These are phyloP conservation scores for Solenopsis fugax DNA, from an alignment of 1,140 invertebrate genomes.

Conservation along the genomic window DNA sequence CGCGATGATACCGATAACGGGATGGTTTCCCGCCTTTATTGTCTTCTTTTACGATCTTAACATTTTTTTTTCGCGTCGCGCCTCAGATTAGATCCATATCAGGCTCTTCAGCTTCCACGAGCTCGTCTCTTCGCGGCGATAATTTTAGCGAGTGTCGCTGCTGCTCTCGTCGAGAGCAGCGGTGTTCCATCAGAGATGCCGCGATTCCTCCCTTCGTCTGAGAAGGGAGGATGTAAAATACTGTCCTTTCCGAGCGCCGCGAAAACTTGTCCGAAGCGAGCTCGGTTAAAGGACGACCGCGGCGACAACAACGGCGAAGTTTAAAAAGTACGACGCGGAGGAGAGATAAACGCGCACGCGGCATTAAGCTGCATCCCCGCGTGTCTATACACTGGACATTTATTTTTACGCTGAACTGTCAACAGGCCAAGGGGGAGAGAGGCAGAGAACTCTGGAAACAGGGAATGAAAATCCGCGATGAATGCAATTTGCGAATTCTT, in stretches of 20 bases:
- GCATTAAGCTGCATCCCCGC: constrained; percentile 30
- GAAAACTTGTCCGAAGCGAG: constrained; percentile 48
- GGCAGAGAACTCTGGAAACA: not conserved
- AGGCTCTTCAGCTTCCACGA: not conserved
- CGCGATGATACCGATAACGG: constrained; percentile 1
- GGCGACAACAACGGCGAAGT: constrained; percentile 52
- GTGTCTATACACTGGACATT: constrained; percentile 16
- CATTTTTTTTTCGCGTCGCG: not conserved
- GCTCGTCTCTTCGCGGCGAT: constrained; percentile 33
- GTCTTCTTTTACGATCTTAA: not conserved
- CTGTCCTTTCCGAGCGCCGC: constrained; percentile 18
- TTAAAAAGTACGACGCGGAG: constrained; percentile 50
- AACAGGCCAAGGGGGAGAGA: constrained; percentile 26
- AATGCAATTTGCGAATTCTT: constrained; percentile 22
- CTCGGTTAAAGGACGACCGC: constrained; percentile 52
- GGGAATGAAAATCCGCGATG: not conserved
- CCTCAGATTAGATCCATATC: constrained; percentile 18
- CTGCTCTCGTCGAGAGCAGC: constrained; percentile 6
- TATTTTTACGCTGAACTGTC: constrained; percentile 22
- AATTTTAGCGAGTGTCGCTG: constrained; percentile 56
- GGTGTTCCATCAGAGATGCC: constrained; percentile 40
- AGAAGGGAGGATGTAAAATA: constrained; percentile 44
- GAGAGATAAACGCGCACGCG: constrained; percentile 55
- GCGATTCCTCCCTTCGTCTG: constrained; percentile 12
- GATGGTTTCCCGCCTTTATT: not conserved